Evolutionary conservation across 2,797 vertebrate species (phyloP).

Genomic region (Garrulus glandarius): DNA sequence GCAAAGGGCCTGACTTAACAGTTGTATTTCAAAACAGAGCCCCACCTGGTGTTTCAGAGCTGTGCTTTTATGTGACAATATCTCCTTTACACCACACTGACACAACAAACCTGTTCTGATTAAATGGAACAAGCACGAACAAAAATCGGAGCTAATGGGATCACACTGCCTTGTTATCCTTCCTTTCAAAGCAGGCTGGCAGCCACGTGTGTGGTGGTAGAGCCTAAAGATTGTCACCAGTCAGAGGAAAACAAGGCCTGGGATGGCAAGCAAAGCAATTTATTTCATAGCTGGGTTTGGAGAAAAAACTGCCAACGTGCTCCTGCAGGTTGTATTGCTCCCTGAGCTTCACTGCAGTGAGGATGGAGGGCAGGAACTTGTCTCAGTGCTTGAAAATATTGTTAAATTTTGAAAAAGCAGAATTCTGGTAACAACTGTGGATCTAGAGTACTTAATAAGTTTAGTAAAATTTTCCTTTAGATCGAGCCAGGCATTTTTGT

Average conservation of each 20-base stretch:
- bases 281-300: neutral
- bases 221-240: neutral
- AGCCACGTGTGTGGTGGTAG: neutral
- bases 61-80: neutral
- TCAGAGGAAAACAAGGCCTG: neutral
- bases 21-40: neutral
- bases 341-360: neutral
- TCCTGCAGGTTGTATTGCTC: fast-evolving
- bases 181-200: neutral
- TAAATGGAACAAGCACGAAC: neutral
- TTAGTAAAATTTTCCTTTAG: neutral
- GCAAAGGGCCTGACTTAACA: neutral
- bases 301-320: neutral
- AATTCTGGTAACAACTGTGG: neutral
- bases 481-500: neutral
- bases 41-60: neutral
- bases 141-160: neutral
- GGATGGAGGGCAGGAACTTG: neutral
- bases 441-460: neutral
- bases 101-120: neutral
- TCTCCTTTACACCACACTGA: neutral
- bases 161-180: neutral
- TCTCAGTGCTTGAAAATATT: fast-evolving
- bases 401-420: neutral
- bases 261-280: neutral